A percentile compares a stretch with the other conserved stretches of the same genome.
Evolutionary conservation across 2,113 vertebrate genomes (phyloP).

Genomic region (Melanerpes formicivorus): DNA sequence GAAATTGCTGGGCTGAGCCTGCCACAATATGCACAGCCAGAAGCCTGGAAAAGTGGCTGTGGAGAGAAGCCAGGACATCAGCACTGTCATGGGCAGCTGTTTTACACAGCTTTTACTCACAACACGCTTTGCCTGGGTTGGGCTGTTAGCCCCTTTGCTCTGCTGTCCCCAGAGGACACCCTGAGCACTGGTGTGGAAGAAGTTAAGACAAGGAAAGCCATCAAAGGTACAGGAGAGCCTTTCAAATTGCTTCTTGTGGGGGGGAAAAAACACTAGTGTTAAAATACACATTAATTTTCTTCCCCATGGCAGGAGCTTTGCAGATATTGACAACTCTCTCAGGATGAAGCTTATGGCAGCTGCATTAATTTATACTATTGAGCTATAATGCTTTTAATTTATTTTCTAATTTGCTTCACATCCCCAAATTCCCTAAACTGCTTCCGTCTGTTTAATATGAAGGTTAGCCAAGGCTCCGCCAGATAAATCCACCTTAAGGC

Average conservation of each 20-base stretch:
- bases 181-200: conserved; percentile 25
- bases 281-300: conserved; percentile 60
- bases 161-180: background rate
- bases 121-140: background rate
- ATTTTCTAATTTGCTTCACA: conserved; percentile 74
- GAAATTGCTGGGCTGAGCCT: background rate
- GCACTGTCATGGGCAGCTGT: background rate
- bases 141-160: background rate
- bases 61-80: background rate
- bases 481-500: conserved; percentile 76
- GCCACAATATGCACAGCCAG: background rate
- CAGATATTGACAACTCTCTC: conserved; percentile 72
- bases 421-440: conserved; percentile 70
- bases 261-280: conserved; percentile 37
- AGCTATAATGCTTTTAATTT: conserved; percentile 74
- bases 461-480: conserved; percentile 65
- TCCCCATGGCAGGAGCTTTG: conserved; percentile 47
- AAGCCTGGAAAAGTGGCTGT: background rate
- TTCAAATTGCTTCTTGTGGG: conserved; percentile 51
- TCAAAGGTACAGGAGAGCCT: conserved; percentile 43
- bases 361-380: conserved; percentile 71
- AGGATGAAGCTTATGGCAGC: conserved; percentile 61
- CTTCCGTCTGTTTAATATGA: conserved; percentile 66
- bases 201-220: conserved; percentile 55
- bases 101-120: background rate